A percentile compares a stretch with the other conserved stretches of the same genome.
Evolutionary conservation across 2,888 invertebrate species (phyloP).

Genomic region (Acanthosepion esculentum): DNA sequence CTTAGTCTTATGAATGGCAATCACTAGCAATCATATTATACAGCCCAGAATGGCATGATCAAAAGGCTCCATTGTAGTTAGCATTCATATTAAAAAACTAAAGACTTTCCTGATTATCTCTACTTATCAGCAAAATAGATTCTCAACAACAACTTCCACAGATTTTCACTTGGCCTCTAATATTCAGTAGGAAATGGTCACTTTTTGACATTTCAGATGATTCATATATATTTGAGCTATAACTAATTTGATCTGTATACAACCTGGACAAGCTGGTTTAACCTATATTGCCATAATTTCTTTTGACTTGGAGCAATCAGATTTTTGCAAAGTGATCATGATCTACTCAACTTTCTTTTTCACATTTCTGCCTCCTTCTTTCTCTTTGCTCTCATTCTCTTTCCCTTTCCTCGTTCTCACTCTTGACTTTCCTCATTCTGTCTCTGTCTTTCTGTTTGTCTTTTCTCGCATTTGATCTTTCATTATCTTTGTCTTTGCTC

Average conservation of each 20-base stretch:
- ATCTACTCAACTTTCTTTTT: neutral
- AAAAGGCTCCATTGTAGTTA: neutral
- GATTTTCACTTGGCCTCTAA: neutral
- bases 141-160: neutral
- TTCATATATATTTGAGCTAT: neutral
- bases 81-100: neutral
- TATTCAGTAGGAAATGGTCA: neutral
- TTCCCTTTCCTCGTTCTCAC: neutral
- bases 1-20: neutral
- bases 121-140: neutral
- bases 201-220: neutral
- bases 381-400: neutral
- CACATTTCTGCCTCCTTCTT: neutral
- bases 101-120: neutral
- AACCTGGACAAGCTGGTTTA: neutral
- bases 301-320: neutral
- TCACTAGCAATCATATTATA: neutral
- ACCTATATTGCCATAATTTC: neutral
- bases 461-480: neutral
- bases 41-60: neutral
- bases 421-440: neutral
- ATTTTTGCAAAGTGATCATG: neutral
- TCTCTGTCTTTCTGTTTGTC: neutral
- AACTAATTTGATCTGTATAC: conserved; percentile 33
- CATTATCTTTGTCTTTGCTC: neutral